A percentile compares a stretch with the other conserved stretches of the same genome.
Evolutionary conservation across 2,797 vertebrate genomes (phyloP).

Genomic region (Todus mexicanus): DNA sequence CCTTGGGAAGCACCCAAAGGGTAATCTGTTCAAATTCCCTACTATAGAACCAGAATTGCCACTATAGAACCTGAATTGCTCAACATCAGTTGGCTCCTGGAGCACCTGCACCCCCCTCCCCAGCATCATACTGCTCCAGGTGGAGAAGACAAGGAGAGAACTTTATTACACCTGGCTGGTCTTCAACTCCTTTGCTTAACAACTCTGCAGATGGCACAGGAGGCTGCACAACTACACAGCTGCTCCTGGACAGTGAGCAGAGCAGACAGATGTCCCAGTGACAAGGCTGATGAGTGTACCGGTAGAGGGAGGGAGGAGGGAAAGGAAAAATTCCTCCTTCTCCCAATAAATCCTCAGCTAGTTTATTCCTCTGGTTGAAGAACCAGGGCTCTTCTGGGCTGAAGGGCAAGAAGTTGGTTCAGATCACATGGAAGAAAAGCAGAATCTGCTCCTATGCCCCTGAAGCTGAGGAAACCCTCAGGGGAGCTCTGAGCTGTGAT

Average conservation of each 20-base stretch:
- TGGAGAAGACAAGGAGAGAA: slow-evolving; percentile 26
- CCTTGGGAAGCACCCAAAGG: slow-evolving; percentile 71
- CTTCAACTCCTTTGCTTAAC: slow-evolving; percentile 6
- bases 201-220: background rate
- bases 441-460: background rate
- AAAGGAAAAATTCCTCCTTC: background rate
- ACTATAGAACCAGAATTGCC: slow-evolving; percentile 57
- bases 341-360: background rate
- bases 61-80: slow-evolving; percentile 59
- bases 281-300: background rate
- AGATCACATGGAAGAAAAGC: background rate
- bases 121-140: background rate
- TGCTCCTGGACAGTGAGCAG: background rate
- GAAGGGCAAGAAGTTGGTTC: background rate
- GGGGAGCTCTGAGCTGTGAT: background rate
- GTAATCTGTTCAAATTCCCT: slow-evolving; percentile 49
- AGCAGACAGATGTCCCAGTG: background rate
- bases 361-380: background rate
- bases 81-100: slow-evolving; percentile 47
- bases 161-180: background rate
- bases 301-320: background rate
- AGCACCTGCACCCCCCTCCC: slow-evolving; percentile 55
- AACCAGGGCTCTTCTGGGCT: background rate
- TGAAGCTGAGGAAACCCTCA: background rate
- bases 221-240: background rate